A percentile compares a stretch with the other conserved stretches of the same genome.
phyloP scores from a whole-genome alignment of 1,140 invertebrate species.

The Anoplophora glabripennis region DNA sequence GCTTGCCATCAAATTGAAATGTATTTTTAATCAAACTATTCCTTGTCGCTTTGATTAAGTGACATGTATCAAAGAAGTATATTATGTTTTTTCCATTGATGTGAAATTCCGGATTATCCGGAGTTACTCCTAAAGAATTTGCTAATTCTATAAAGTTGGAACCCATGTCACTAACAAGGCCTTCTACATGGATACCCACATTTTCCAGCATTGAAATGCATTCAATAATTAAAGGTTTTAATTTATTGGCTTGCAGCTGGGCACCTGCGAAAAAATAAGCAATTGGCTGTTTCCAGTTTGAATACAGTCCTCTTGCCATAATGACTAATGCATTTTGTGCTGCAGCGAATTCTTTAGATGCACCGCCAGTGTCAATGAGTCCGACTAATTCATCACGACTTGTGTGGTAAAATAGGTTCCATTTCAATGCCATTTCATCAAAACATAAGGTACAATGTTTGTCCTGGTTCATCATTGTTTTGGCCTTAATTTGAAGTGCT shows the following conservation, averaged over 20 bases:
- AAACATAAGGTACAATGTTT: conserved; percentile 30
- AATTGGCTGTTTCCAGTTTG: conserved; percentile 17
- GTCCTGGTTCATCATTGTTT: conserved; percentile 7
- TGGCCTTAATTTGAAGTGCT: conserved; percentile 7
- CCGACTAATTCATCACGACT: conserved; percentile 31
- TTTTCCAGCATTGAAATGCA: neutral
- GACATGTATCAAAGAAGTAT: conserved; percentile 3
- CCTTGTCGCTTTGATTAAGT: conserved; percentile 9
- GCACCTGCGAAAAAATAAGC: conserved; percentile 14
- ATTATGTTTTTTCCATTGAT: neutral
- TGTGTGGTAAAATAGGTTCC: conserved; percentile 29
- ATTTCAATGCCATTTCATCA: conserved; percentile 37
- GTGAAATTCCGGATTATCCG: conserved; percentile 5
- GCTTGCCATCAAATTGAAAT: neutral
- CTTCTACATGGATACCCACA: neutral
- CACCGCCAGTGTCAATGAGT: conserved; percentile 28
- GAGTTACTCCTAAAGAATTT: conserved; percentile 4
- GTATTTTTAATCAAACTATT: conserved; percentile 10
- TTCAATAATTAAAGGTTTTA: conserved; percentile 3
- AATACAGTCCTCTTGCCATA: conserved; percentile 16
- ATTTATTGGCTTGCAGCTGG: neutral
- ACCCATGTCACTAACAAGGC: too few relatives aligned
- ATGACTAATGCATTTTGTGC: conserved; percentile 12
- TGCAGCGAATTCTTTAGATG: conserved; percentile 4
- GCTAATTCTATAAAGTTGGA: conserved; percentile 1